Conservation (phyloP, 2,888 invertebrate species). For the Folsomia manolachei region DNA sequence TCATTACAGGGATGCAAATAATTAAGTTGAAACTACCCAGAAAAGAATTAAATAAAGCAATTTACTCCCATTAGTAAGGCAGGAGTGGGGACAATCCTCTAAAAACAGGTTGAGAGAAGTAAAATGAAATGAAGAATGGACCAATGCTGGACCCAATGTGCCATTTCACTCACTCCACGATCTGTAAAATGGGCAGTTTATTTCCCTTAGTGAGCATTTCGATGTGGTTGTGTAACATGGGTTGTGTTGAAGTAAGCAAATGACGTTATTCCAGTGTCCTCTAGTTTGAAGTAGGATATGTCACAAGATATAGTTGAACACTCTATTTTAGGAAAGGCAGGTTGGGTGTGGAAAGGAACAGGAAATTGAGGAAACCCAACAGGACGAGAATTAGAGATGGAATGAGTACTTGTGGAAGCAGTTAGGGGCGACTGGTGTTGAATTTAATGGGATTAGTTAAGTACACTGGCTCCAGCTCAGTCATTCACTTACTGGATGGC, state of each 20-base stretch:
- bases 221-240: background rate
- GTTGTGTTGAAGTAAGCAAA: too few relatives aligned
- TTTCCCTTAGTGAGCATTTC: slow-evolving; percentile 2
- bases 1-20: background rate
- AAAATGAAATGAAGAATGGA: background rate
- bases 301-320: background rate
- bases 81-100: background rate
- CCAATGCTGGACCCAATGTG: background rate
- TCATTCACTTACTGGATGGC: background rate
- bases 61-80: background rate
- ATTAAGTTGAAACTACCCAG: background rate
- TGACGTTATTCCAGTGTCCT: background rate
- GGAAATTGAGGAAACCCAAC: slow-evolving; percentile 2
- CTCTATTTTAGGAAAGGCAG: background rate
- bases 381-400: background rate
- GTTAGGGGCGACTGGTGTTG: slow-evolving; percentile 29
- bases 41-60: background rate
- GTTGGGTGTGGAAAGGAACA: background rate
- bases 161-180: background rate
- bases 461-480: too few relatives aligned
- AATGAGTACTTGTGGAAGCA: slow-evolving; percentile 11
- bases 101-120: background rate
- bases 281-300: background rate
- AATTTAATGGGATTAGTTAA: slow-evolving; percentile 44
- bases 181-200: slow-evolving; percentile 1